Evolutionary conservation across 2,888 invertebrate genomes (phyloP), one percentile per base, ranked within the genome.

Genomic region (Archaeoteleia sp.): DNA sequence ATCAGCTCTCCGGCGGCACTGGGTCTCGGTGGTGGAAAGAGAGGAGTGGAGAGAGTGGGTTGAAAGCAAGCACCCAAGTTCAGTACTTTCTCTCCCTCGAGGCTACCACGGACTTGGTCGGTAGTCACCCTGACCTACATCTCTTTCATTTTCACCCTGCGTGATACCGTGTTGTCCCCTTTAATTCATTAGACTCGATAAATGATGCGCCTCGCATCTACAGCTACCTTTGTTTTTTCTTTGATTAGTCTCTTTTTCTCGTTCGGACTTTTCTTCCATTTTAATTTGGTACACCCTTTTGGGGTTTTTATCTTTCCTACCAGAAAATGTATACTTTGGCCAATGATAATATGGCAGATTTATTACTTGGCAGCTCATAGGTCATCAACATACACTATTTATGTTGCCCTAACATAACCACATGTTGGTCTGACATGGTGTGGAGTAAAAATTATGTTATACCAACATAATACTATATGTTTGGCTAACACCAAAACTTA

Each of bases 111-210:
- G 68, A 66, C 75, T 74, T 71, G 68, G 71, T 61, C 70, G 74
- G 60, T 71, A 71, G 75, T 72, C 69, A 63, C 72, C 76, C 74
- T 82, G 83, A 82, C 82, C 83, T 75, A 81, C 81, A 82, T 78
- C 76, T 78, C 80, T 82, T 82, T 83, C 79, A 81, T 83, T 81
- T 77, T 75, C 70, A 71, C 75, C 76, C 72, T 67, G 67, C 63
- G 66, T 60, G 69, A 70, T 72, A 74, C 67, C 72, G 68, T 60
- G 54, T 73, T 69, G 74, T 81, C 80, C 78, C 77, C 82, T 82
- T 82, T 81, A 82, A 83, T 81, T 83, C 82, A 80, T 83, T 83
- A 82, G 75, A 80, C 71, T 74, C 79, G 76, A 82, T 82, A 81
- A 82, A 82, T 81, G 79, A 82, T 79, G 77, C 78, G 76, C 70